Base-by-base conservation (phyloP, 2,797 vertebrate genomes). In the Falco rusticolus region DNA sequence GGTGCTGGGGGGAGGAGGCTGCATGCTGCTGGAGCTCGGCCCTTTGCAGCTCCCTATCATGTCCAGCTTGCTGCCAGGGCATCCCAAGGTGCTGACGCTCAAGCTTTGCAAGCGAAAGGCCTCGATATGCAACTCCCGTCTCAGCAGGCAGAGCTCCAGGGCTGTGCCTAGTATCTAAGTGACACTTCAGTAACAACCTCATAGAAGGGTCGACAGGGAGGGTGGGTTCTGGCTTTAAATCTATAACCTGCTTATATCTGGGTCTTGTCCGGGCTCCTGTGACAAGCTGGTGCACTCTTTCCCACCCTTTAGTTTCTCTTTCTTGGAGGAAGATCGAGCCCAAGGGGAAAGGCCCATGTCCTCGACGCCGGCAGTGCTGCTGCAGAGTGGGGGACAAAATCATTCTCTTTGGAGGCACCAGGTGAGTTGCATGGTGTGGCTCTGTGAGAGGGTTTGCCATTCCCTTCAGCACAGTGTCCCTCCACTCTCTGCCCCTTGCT, bases 371-470 rank as follows among this genome's bases (percentile, higher is more conserved):
- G 43, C 99, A 99, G 97, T 99, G 99, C 97, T 99, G 99, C 96
- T 99, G 99, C 97, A 99, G 99, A 97, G 99, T 99, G 64, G 99
- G 99, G 84, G 99, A 99, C 97, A 99, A 99, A 94, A 99, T 99
- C 91, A 98, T 99, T 92, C 99, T 99, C 72, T 99, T 99, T 90
- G 99, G 99, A 95, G 99, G 99, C 96, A 99, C 99, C 96, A 99
- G 99, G 99, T 99, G 89, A 97, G 98, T 95, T 60, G n/a, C 28
- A 26, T 51, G 60, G 63, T 33, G 47, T 70, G 59, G 26, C 37
- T 80, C 33, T 59, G 20, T 0, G 1, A 39, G 43, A 56, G 29
- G 22, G n/a, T 74, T 84, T 88, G 64, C 33, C 14, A 3, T 57
- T 89, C n/a, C 53, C 31, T 87, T 74, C 31, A 66, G 68, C 45